phyloP scores from a whole-genome alignment of 2,888 invertebrate genomes.

The Flexamia atlantica region DNA sequence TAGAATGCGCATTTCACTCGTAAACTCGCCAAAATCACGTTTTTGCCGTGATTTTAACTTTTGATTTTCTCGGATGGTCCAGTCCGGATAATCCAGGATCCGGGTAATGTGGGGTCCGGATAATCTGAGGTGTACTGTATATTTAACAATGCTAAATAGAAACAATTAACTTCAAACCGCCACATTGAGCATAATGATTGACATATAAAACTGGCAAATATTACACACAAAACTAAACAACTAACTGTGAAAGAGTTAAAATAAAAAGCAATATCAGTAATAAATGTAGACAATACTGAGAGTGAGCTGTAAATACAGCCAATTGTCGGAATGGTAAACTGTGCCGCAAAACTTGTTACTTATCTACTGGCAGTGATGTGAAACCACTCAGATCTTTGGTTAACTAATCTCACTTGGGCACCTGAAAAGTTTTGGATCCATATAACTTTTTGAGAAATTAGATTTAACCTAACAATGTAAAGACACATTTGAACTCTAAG shows the following conservation, averaged over 20 bases:
- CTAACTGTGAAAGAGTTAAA: background rate
- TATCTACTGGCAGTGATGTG: conserved; percentile 52
- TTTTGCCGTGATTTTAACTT: no score
- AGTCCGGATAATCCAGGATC: no score
- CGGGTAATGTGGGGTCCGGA: no score
- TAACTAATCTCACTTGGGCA: background rate
- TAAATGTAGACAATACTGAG: conserved; percentile 21
- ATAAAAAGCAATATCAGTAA: conserved; percentile 7
- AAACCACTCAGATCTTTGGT: conserved; percentile 55
- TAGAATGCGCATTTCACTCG: no score
- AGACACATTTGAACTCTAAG: no score
- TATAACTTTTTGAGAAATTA: no score
- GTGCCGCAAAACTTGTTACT: conserved; percentile 19
- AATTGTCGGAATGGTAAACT: conserved; percentile 33
- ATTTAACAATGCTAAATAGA: no score
- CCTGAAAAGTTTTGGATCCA: conserved; percentile 18
- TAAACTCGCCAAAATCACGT: no score
- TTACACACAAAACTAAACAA: conserved; percentile 6
- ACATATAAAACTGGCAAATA: conserved; percentile 1
- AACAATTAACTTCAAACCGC: background rate
- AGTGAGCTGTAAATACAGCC: conserved; percentile 20
- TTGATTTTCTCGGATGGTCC: no score
- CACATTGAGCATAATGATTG: conserved; percentile 23
- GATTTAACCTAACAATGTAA: no score
- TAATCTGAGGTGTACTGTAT: no score